These are phyloP conservation scores for rabbit (Oryctolagus cuniculus) DNA, from an alignment of 2,113 vertebrate genomes.

Conservation along the genomic window mOryCun1.1 NC_091434.1:142140501-142141000, in stretches of 20 bases:
- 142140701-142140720: background rate
- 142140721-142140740: background rate
- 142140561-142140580: too few relatives aligned
- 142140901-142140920: background rate
- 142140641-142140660: background rate
- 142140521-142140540: too few relatives aligned
- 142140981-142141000: background rate
- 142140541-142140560: too few relatives aligned
- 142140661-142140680: constrained; percentile 56
- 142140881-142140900: background rate
- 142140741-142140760: background rate
- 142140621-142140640: background rate
- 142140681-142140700: constrained; percentile 52
- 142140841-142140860: background rate
- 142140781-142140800: background rate
- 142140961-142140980: background rate
- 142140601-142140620: background rate
- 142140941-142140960: background rate
- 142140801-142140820: background rate
- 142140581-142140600: background rate
- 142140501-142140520: too few relatives aligned
- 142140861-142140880: background rate
- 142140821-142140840: background rate
- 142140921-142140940: background rate
- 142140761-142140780: background rate